Base-by-base conservation (phyloP, 64 coral and sea anemone species). In the Orbicella faveolata region DNA sequence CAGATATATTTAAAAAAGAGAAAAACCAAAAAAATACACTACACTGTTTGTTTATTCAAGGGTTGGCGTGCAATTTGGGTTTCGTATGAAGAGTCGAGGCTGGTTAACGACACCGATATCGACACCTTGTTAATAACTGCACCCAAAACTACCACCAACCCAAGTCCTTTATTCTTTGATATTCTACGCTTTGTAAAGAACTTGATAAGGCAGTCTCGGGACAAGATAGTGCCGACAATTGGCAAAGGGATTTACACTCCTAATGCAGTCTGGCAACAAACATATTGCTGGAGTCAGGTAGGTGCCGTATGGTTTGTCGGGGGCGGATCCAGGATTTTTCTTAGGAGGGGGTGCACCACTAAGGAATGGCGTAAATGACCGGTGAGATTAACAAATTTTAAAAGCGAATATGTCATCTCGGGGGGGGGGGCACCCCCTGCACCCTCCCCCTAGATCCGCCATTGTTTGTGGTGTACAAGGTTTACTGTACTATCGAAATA, bases 41-140 rank as follows among this genome's bases (percentile, higher is more conserved):
- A 12, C 13, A 4, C 16, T 75, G 15, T 36, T n/a, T 74, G 33
- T 34, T 36, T 74, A 2, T 44, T 44, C 20, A 20, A 76, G 75
- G 75, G 75, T 3, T 76, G 75, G 75, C 75, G 75, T 76, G 75
- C 15, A 18, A 36, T 76, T 19, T 76, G 75, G 75, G 75, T 76
- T 76, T 44, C 35, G 48, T 76, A 76, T 35, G 17, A 20, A 12
- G 75, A 76, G 37, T 35, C 35, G 1, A 6, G 37, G 17, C 17
- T 44, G 75, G 36, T 7, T 18, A 11, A 17, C 1, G 13, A 14
- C 17, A 11, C 4, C 6, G 75, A 76, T 36, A 76, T 76, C 16
- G 37, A 35, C 18, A 39, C 3, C 16, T 41, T 76, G 75, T 41
- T 18, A 18, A 76, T 76, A 76, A 76, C 75, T 44, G 75, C 75